phyloP scores from a whole-genome alignment of 2,113 vertebrate species.

The Regulus satrapa region DNA sequence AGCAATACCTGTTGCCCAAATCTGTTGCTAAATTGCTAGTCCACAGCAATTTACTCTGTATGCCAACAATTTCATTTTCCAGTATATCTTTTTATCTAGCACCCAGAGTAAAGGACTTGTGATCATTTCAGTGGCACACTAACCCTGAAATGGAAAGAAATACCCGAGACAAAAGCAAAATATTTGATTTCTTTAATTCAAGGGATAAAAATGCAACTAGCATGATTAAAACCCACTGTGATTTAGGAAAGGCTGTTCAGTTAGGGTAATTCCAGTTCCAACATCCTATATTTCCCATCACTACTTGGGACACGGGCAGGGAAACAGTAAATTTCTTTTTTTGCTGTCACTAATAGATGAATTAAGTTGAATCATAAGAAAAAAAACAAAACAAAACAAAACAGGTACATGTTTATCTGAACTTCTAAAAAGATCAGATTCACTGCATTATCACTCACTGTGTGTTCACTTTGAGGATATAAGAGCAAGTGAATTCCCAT shows the following conservation, averaged over 20 bases:
- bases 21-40: neutral
- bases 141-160: neutral
- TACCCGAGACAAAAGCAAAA: neutral
- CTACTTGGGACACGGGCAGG: neutral
- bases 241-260: neutral
- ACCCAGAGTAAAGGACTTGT: neutral
- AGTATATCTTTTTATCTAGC: neutral
- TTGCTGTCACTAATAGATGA: neutral
- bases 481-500: neutral
- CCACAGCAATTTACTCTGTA: neutral
- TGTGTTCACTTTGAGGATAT: neutral
- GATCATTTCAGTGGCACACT: neutral
- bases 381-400: too few relatives aligned
- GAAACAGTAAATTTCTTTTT: neutral
- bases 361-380: neutral
- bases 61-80: neutral
- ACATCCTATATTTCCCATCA: neutral
- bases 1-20: conserved; percentile 38
- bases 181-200: neutral
- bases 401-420: neutral
- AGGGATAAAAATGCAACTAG: neutral
- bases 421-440: conserved; percentile 17
- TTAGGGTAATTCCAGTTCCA: neutral
- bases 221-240: neutral
- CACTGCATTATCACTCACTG: neutral